Evolutionary conservation across 2,797 vertebrate species (phyloP).

Genomic region (Sarcophilus harrisii): DNA sequence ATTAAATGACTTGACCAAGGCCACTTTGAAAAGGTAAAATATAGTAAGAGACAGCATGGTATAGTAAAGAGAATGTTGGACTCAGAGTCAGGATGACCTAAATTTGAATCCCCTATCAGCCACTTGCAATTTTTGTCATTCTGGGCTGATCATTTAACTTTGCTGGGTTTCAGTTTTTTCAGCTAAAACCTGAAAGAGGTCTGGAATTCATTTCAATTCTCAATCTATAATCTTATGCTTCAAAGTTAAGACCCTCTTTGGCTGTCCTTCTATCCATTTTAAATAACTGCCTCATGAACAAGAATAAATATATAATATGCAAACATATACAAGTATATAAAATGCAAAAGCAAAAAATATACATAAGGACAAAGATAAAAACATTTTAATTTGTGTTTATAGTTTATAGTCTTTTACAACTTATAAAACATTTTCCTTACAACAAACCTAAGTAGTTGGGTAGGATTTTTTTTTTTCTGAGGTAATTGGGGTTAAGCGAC

Average conservation of each 20-base stretch:
- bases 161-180: not conserved
- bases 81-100: not conserved
- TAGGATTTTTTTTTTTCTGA: not conserved
- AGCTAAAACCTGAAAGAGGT: not conserved
- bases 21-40: not conserved
- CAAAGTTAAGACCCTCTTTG: not conserved
- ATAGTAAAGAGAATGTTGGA: not conserved
- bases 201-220: not conserved
- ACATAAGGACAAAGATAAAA: not conserved
- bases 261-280: not conserved
- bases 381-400: not conserved
- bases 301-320: not conserved
- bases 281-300: not conserved
- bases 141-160: not conserved
- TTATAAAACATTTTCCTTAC: not conserved
- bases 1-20: not conserved
- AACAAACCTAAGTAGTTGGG: not conserved
- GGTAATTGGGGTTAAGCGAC: too few relatives aligned
- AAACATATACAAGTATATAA: not conserved
- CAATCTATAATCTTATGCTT: not conserved
- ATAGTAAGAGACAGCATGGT: not conserved
- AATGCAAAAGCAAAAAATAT: not conserved
- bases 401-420: not conserved
- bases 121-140: not conserved
- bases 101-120: not conserved